A percentile compares a stretch with the other conserved stretches of the same genome.
phyloP scores from a whole-genome alignment of 2,797 vertebrate genomes.

The Bryconaethiops microstoma region DNA sequence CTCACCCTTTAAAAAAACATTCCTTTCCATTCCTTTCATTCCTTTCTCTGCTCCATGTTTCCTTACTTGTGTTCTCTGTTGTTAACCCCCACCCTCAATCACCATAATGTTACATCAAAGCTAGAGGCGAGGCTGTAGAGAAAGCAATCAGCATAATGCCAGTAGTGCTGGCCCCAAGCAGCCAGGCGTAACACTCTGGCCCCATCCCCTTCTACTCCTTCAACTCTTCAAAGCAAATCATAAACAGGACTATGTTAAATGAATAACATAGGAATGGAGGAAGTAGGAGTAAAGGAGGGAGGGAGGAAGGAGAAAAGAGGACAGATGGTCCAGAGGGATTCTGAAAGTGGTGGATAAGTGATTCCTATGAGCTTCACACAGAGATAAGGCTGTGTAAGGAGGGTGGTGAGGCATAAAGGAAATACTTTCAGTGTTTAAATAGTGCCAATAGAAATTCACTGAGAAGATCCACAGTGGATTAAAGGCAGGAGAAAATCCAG shows the following conservation, averaged over 20 bases:
- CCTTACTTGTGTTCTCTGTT: neutral
- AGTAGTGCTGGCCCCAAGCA: constrained; percentile 39
- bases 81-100: constrained; percentile 1
- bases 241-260: constrained; percentile 61
- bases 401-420: constrained; percentile 23
- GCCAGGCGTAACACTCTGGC: constrained; percentile 41
- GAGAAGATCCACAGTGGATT: neutral
- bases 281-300: constrained; percentile 6
- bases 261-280: constrained; percentile 52
- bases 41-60: neutral
- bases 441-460: neutral
- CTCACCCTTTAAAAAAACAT: neutral
- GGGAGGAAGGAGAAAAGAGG: constrained; percentile 27
- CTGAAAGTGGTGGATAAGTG: constrained; percentile 43
- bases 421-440: constrained; percentile 21
- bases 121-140: constrained; percentile 30
- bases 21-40: neutral
- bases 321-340: constrained; percentile 33
- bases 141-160: constrained; percentile 57
- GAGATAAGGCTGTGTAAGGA: constrained; percentile 49
- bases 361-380: constrained; percentile 50
- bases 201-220: constrained; percentile 25
- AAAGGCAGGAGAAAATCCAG: neutral
- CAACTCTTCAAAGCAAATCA: constrained; percentile 42
- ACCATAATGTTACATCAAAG: constrained; percentile 53